A percentile compares a stretch with the other conserved stretches of the same genome.
These are phyloP conservation scores for Semotilus atromaculatus DNA, from an alignment of 2,797 vertebrate species.

Conservation along the genomic window DNA sequence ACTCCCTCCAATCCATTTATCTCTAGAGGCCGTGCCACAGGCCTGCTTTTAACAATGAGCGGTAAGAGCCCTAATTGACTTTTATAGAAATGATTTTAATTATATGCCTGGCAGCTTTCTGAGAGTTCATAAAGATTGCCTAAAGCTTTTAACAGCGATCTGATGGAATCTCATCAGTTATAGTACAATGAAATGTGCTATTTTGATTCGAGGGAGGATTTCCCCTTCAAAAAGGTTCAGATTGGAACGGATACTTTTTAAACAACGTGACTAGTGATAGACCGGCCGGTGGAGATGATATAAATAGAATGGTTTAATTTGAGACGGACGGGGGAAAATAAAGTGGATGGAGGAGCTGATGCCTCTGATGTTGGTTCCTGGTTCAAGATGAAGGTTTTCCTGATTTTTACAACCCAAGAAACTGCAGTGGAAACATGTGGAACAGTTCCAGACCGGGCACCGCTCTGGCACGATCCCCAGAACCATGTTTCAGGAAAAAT, in stretches of 20 bases:
- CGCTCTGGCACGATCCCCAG: not conserved
- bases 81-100: constrained; percentile 82
- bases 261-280: not conserved
- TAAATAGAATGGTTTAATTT: not conserved
- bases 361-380: not conserved
- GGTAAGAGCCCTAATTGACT: constrained; percentile 74
- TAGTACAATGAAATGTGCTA: constrained; percentile 68
- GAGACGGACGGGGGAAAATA: not conserved
- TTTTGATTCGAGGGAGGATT: constrained; percentile 57
- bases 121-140: constrained; percentile 70
- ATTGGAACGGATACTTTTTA: no score
- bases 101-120: constrained; percentile 76
- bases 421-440: not conserved
- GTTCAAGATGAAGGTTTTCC: not conserved
- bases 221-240: not conserved
- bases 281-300: not conserved
- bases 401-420: not conserved
- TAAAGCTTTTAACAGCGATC: constrained; percentile 73
- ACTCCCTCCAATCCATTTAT: constrained; percentile 75
- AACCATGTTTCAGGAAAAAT: not conserved
- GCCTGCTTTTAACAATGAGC: constrained; percentile 73
- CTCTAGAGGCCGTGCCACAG: constrained; percentile 78
- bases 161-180: constrained; percentile 69
- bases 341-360: not conserved
- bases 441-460: not conserved